Evolutionary conservation across 2,797 vertebrate species (phyloP).

Genomic region (Rhinophrynus dorsalis): DNA sequence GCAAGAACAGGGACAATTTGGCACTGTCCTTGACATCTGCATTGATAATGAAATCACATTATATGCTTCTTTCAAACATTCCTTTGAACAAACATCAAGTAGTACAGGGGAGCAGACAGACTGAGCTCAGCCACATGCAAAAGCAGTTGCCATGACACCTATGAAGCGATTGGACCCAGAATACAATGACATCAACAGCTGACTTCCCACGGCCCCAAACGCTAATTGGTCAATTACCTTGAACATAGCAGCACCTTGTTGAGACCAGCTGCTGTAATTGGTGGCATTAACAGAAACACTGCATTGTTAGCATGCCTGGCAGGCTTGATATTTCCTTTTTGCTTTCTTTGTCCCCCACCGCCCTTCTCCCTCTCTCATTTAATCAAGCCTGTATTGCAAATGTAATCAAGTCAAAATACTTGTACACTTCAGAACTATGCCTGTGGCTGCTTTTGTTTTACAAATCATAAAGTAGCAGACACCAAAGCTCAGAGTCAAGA

Average conservation of each 20-base stretch:
- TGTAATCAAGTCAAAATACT: conserved; percentile 46
- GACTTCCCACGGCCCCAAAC: conserved; percentile 30
- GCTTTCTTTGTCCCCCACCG: conserved; percentile 9
- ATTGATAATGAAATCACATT: conserved; percentile 45
- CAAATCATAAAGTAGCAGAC: neutral
- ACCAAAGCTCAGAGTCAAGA: neutral
- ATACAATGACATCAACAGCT: conserved; percentile 44
- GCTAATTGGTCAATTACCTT: conserved; percentile 49
- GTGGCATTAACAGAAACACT: conserved; percentile 41
- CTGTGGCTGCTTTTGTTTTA: conserved; percentile 21
- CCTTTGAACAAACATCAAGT: conserved; percentile 46
- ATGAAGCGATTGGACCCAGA: conserved; percentile 30
- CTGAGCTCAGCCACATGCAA: conserved; percentile 35
- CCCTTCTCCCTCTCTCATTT: neutral
- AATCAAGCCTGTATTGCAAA: conserved; percentile 38
- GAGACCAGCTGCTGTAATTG: conserved; percentile 44
- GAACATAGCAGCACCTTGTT: conserved; percentile 49
- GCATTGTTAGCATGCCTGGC: conserved; percentile 41
- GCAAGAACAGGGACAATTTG: conserved; percentile 10
- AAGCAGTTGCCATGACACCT: conserved; percentile 45
- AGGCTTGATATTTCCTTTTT: conserved; percentile 34
- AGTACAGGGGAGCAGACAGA: conserved; percentile 16
- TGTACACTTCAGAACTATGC: conserved; percentile 6
- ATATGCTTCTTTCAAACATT: conserved; percentile 38
- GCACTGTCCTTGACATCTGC: conserved; percentile 43